Base-by-base conservation (phyloP, 92 coral and sea anemone genomes). In the Heteractis magnifica region DNA sequence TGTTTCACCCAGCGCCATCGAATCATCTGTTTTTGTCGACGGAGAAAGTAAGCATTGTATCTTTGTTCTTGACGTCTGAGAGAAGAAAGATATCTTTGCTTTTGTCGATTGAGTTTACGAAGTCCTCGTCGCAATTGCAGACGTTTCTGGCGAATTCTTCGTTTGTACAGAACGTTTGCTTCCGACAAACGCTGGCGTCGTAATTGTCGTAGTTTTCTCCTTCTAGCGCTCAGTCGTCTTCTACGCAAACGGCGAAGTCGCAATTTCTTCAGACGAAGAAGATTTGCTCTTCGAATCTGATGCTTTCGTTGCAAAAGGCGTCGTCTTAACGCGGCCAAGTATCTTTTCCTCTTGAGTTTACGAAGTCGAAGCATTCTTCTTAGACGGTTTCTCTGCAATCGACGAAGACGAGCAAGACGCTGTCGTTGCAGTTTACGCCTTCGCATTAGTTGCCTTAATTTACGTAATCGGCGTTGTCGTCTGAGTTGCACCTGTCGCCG, bases 91-190 rank as follows among this genome's bases (percentile, higher is more conserved):
- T 68, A 23, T 68, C 65, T 64, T 71, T 9, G 65, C 71, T 81
- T 75, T 82, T 77, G 21, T 76, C 86, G 65, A 53, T 71, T 10
- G 23, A 85, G n/a, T 65, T 76, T 55, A 75, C 78, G 16, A 51
- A 76, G 53, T 71, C 60, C 21, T 53, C 51, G 76, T 56, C 84
- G 78, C 48, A 10, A 20, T 11, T 72, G 80, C 3, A 85, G 77
- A 64, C 88, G 77, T 12, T 73, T 86, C 21, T 75, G 71, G 20
- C 85, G 81, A 12, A 86, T 74, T 73, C 71, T 79, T 52, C 73
- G 49, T n/a, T 65, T 68, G 77, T 51, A 81, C 7, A 68, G 44
- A 2, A 68, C 52, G 14, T 19, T 68, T n/a, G 59, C 77, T 48
- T 41, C 26, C 8, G 21, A 13, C 9, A 68, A 19, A 52, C 72